Evolutionary conservation across 2,797 vertebrate genomes (phyloP).

Genomic region (Thaleichthys pacificus): DNA sequence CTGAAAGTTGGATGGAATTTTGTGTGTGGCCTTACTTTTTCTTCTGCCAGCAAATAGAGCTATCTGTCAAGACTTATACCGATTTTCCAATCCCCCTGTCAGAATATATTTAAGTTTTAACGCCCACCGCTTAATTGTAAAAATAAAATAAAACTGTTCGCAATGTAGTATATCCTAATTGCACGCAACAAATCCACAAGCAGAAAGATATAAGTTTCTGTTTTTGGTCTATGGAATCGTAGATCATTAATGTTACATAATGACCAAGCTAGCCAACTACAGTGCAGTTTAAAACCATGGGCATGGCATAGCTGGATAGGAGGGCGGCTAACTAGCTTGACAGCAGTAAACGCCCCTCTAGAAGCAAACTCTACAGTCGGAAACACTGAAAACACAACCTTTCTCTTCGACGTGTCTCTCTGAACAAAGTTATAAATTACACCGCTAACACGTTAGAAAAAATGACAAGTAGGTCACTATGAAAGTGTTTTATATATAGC

Average conservation of each 20-base stretch:
- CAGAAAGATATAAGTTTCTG: no score
- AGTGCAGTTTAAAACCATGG: slow-evolving; percentile 15
- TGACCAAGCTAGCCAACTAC: slow-evolving; percentile 38
- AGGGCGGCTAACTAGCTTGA: slow-evolving; percentile 68
- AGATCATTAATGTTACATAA: slow-evolving; percentile 62
- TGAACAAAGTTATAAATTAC: background rate
- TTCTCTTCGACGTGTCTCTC: slow-evolving; percentile 20
- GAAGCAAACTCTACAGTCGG: slow-evolving; percentile 52
- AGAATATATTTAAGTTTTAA: no score
- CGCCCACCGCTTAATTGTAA: no score
- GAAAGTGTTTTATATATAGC: background rate
- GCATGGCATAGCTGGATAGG: slow-evolving; percentile 46
- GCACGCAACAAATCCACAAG: no score
- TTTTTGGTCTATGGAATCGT: no score
- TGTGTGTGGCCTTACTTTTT: background rate
- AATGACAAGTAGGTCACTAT: background rate
- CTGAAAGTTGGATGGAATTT: background rate
- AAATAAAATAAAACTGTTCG: no score
- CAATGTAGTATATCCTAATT: no score
- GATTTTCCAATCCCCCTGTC: no score
- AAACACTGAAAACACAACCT: slow-evolving; percentile 54
- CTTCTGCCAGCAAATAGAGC: background rate
- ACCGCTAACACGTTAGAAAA: background rate
- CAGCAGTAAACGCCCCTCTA: slow-evolving; percentile 73
- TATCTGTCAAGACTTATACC: background rate